These are phyloP conservation scores for Lordiphosa andalusiaca DNA, from an alignment of 2,888 invertebrate genomes.

Conservation along the genomic window DNA sequence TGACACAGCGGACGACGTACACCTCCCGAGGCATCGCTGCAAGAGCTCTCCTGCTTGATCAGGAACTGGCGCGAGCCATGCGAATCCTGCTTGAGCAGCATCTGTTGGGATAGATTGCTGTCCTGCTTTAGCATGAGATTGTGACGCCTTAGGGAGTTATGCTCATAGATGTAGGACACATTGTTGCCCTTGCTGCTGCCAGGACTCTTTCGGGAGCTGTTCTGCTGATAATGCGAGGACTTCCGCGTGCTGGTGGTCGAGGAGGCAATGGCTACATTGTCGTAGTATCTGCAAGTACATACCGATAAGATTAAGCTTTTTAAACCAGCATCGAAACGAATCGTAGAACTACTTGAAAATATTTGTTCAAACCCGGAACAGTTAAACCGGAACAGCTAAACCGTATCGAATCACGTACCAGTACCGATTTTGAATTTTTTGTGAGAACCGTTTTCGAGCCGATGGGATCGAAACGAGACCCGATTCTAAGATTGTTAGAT, in stretches of 20 bases:
- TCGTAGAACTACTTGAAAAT: too few relatives aligned
- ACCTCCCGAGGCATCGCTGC: slow-evolving; percentile 78
- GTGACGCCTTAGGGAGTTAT: slow-evolving; percentile 78
- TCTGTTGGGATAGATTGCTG: slow-evolving; percentile 79
- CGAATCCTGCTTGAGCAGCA: slow-evolving; percentile 80
- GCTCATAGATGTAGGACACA: slow-evolving; percentile 83
- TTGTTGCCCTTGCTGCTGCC: slow-evolving; percentile 82
- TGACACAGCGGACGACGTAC: slow-evolving; percentile 77
- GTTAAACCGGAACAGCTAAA: not conserved
- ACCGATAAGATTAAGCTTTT: not conserved
- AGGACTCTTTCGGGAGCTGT: slow-evolving; percentile 81
- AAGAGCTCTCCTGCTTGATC: slow-evolving; percentile 80
- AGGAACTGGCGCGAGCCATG: slow-evolving; percentile 80
- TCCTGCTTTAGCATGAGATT: slow-evolving; percentile 80
- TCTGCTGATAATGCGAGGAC: slow-evolving; percentile 91
- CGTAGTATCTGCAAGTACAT: slow-evolving; percentile 84
- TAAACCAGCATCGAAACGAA: not conserved
- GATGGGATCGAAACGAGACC: too few relatives aligned
- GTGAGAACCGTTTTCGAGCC: too few relatives aligned
- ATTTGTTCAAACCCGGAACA: too few relatives aligned
- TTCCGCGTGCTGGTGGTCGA: slow-evolving; percentile 92
- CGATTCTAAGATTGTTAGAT: too few relatives aligned
- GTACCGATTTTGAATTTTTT: too few relatives aligned
- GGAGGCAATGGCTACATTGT: slow-evolving; percentile 91
- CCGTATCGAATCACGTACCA: not conserved